Conservation (phyloP, 1,140 invertebrate genomes). For the Leptestheria dahalacensis region DNA sequence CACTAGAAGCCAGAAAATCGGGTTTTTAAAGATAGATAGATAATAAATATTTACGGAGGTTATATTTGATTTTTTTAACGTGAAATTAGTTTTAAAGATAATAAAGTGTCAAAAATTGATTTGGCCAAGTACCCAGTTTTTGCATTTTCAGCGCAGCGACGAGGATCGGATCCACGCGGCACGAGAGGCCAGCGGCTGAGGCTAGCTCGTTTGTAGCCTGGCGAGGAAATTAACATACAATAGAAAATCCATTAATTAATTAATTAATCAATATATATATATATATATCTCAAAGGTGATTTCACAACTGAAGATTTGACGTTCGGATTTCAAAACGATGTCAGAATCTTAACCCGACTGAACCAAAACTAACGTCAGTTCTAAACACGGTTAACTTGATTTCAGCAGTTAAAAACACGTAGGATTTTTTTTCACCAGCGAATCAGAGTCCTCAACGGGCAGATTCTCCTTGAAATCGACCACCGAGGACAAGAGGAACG, state of each 20-base stretch:
- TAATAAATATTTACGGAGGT: neutral
- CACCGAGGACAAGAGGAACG: conserved; percentile 90
- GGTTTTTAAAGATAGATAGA: no score
- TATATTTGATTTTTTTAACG: neutral
- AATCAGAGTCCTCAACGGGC: conserved; percentile 59
- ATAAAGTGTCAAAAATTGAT: neutral
- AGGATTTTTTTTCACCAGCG: conserved; percentile 44
- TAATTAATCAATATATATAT: neutral
- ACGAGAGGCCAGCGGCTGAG: conserved; percentile 78
- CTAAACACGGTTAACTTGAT: neutral
- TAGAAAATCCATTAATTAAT: neutral
- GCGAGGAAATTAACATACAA: conserved; percentile 19
- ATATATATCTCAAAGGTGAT: no score
- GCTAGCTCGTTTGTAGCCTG: conserved; percentile 90
- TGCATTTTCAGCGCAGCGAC: conserved; percentile 72
- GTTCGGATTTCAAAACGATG: no score
- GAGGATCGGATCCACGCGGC: conserved; percentile 87
- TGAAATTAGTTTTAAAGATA: no score
- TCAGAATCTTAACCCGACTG: no score
- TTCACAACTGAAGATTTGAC: no score
- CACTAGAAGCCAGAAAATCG: no score
- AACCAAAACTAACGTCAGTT: neutral
- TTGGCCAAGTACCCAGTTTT: conserved; percentile 45
- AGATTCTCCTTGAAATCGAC: conserved; percentile 86
- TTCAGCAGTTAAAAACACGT: neutral